Base-by-base conservation (phyloP, 2,113 vertebrate genomes). In the Isurus oxyrinchus region DNA sequence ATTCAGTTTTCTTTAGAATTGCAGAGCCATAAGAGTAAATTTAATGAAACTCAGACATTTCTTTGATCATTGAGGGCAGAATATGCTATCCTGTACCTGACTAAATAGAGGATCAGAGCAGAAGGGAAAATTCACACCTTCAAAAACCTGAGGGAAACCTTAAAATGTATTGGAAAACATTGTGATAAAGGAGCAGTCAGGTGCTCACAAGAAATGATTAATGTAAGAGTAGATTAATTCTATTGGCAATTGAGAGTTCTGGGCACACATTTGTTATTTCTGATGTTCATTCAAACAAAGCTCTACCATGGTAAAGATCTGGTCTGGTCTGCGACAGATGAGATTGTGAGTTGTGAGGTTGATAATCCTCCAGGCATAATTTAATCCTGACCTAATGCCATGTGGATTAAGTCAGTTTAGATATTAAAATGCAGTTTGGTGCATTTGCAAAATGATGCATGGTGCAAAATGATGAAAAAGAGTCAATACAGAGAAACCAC, bases 221-320 rank as follows among this genome's bases (percentile, higher is more conserved):
- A 90, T 90, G 49, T 14, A 35, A 31, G 87, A 90, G 14, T 35
- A 57, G 87, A 57, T 55, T 90, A 90, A 90, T 90, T 90, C 53
- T 90, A 35, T 35, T 90, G 87, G 87, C 55, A 87, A 55, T 10
- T 87, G 44, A 55, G 84, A 87, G 84, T 53, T 23, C 84, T 53
- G 40, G 44, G 84, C 84, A 90, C 25, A 27, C 87, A 90, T 90
- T 90, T 90, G 8, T 90, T 90, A 90, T 90, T 90, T 90, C 55
- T 57, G 87, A 90, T 57, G 87, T 90, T 25, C 87, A 90, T 35
- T 90, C 53, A 90, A 31, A 90, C 49, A 35, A 90, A 57, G 87
- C 35, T 87, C 23, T 1, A 31, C 25, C 35, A 4, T 31, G 11
- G 53, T 90, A 27, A 90, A 57, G 57, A 90, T 13, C 53, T 25